phyloP scores from a whole-genome alignment of 2,888 invertebrate species.

The Parnassius mnemosyne region DNA sequence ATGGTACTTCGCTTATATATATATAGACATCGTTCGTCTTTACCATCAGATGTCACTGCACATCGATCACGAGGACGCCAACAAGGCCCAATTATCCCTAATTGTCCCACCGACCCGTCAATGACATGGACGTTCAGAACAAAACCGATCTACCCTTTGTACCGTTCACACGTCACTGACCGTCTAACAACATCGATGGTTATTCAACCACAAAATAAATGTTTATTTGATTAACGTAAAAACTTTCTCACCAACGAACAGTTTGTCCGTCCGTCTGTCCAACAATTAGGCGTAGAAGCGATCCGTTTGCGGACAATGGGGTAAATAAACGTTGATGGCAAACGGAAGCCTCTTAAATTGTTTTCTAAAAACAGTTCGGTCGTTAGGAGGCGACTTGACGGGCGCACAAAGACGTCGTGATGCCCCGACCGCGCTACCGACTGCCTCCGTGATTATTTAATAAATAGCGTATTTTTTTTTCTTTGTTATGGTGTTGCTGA shows the following conservation, averaged over 20 bases:
- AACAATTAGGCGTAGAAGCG: conserved; percentile 66
- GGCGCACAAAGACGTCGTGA: conserved; percentile 33
- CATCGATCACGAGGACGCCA: not conserved
- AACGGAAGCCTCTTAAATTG: conserved; percentile 77
- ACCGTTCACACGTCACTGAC: conserved; percentile 44
- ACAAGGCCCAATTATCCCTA: conserved; percentile 20
- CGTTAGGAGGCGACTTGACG: conserved; percentile 53
- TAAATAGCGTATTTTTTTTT: conserved; percentile 15
- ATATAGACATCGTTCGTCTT: not conserved
- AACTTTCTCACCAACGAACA: conserved; percentile 40
- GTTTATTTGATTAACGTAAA: conserved; percentile 66
- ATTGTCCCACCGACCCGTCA: conserved; percentile 10
- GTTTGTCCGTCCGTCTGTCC: conserved; percentile 36
- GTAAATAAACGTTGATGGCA: conserved; percentile 61
- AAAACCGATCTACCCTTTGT: not conserved
- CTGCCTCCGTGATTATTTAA: conserved; percentile 32
- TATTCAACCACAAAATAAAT: conserved; percentile 49
- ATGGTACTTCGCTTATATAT: no score
- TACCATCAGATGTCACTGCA: not conserved
- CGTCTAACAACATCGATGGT: conserved; percentile 44
- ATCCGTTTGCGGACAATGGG: conserved; percentile 68
- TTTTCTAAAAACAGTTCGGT: conserved; percentile 73
- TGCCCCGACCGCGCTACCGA: conserved; percentile 28
- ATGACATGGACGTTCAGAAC: conserved; percentile 12
- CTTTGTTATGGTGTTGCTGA: conserved; percentile 16